phyloP scores from a whole-genome alignment of 2,797 vertebrate genomes.

The Mionectes olivaceus region DNA sequence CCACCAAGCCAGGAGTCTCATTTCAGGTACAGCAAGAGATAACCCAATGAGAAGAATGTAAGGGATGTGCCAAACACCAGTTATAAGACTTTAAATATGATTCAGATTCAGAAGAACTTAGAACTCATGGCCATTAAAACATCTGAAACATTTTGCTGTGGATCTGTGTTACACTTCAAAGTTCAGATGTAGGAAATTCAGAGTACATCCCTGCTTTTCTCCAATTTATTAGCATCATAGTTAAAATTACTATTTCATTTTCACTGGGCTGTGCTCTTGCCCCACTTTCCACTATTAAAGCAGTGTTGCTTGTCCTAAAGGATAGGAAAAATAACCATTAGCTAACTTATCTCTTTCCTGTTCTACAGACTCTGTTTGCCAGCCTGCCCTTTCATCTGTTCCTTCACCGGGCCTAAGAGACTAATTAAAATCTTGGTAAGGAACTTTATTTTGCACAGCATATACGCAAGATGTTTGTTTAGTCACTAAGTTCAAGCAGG shows the following conservation, averaged over 20 bases:
- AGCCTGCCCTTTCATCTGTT: conserved; percentile 35
- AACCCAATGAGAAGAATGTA: not conserved
- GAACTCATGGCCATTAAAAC: not conserved
- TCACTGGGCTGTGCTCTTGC: not conserved
- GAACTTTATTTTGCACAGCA: not conserved
- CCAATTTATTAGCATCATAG: not conserved
- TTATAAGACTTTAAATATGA: not conserved
- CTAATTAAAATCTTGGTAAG: conserved; percentile 42
- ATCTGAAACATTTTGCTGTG: not conserved
- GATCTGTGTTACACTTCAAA: not conserved
- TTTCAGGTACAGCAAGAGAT: not conserved
- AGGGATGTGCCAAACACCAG: not conserved
- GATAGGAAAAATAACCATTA: not conserved
- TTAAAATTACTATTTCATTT: conserved; percentile 8
- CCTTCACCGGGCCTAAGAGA: conserved; percentile 1
- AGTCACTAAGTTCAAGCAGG: conserved; percentile 1
- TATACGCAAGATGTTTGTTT: conserved; percentile 22
- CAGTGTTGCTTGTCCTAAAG: not conserved
- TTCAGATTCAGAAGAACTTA: not conserved
- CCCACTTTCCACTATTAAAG: not conserved
- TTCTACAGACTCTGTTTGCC: not conserved
- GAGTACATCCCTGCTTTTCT: not conserved
- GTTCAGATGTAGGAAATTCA: not conserved
- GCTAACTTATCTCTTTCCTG: not conserved
- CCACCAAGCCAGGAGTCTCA: not conserved